Evolutionary conservation across 2,888 invertebrate species (phyloP).

Genomic region (Calameuta filiformis): DNA sequence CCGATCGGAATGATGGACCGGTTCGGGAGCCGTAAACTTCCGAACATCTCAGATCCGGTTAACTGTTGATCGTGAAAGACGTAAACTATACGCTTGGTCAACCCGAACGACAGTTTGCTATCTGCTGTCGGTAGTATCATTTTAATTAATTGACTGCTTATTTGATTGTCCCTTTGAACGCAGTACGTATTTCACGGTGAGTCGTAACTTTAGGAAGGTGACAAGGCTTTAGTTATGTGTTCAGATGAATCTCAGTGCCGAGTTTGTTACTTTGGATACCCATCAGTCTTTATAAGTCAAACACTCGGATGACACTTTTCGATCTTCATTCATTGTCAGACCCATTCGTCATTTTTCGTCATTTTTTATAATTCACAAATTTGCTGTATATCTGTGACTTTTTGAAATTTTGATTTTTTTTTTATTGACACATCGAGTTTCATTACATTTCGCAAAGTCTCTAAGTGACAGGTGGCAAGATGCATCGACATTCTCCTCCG

Average conservation of each 20-base stretch:
- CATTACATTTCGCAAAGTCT: background rate
- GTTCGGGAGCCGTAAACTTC: background rate
- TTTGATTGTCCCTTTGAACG: background rate
- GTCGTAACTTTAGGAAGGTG: background rate
- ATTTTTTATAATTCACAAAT: background rate
- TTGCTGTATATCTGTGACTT: background rate
- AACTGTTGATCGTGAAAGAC: background rate
- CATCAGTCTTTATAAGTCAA: background rate
- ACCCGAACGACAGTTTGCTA: background rate
- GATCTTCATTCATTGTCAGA: background rate
- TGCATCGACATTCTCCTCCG: background rate
- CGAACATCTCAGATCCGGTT: slow-evolving; percentile 2
- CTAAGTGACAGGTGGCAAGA: background rate
- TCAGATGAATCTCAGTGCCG: background rate
- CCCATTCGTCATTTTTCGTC: background rate
- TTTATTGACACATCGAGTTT: background rate
- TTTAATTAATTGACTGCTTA: background rate
- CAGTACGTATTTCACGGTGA: background rate
- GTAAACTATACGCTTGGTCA: slow-evolving; percentile 1
- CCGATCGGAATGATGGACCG: background rate
- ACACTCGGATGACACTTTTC: background rate
- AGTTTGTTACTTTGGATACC: background rate
- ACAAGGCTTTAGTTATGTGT: background rate
- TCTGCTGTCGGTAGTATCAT: background rate
- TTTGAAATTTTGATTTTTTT: background rate